Evolutionary conservation across 2,797 vertebrate species (phyloP).

Genomic region (Nyctibius grandis): DNA sequence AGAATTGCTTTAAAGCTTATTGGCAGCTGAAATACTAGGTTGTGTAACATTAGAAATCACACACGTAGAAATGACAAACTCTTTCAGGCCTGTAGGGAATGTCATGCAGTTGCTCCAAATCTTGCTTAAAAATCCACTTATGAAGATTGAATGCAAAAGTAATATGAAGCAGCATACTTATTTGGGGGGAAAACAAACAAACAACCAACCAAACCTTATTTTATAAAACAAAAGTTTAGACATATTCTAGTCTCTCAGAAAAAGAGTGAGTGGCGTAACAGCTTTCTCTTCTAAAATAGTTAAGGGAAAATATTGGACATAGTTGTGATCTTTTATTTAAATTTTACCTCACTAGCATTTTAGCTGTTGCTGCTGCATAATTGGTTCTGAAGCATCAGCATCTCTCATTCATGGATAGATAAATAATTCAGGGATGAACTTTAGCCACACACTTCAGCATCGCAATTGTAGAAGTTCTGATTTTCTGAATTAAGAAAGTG

Average conservation of each 20-base stretch:
- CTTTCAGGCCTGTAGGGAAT: neutral
- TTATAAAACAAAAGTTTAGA: neutral
- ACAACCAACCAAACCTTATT: neutral
- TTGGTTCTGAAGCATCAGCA: neutral
- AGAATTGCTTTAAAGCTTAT: neutral
- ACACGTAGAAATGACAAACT: neutral
- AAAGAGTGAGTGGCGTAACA: neutral
- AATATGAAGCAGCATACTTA: neutral
- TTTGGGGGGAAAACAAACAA: too few relatives aligned
- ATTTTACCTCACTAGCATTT: neutral
- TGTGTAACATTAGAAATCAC: neutral
- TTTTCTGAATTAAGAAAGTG: neutral
- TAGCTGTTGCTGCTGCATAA: neutral
- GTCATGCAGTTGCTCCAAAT: neutral
- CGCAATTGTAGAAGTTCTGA: neutral
- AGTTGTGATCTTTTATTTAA: neutral
- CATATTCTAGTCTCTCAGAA: neutral
- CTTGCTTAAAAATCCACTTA: neutral
- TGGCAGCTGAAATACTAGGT: neutral
- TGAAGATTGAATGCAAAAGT: neutral
- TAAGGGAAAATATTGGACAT: neutral
- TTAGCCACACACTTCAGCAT: neutral
- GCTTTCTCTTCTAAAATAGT: neutral
- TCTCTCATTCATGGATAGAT: neutral
- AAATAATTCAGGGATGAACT: conserved; percentile 21